Base-by-base conservation (phyloP, 2,888 invertebrate genomes). In the Rhagonycha fulva region DNA sequence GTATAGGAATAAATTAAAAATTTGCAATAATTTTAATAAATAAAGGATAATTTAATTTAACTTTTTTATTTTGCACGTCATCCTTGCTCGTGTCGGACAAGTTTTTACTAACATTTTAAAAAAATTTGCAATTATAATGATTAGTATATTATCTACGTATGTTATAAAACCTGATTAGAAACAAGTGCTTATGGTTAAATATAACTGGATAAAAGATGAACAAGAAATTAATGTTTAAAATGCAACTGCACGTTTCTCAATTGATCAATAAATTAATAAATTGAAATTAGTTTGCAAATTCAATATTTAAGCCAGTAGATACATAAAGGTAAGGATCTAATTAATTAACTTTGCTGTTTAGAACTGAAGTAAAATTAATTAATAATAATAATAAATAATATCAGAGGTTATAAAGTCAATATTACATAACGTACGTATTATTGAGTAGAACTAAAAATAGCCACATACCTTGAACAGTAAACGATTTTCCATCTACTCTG, bases 401-500 rank as follows among this genome's bases (percentile, higher is more conserved):
- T n/a, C 0, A 26, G 26, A 66, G 62, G 62, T 62, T 62, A 14
- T 60, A 60, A 60, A 61, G 14, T 14, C 28, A 28, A 28, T 28
- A 28, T 28, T 28, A 9, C 9, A 28, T 2, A 28, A 47, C 12
- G 12, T 47, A 47, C 4, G n/a, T n/a, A n/a, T 7, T 47, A 26
- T 26, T 26, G 4, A 9, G n/a, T n/a, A 19, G 19, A n/a, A 47
- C 47, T 47, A 47, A 66, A 24, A 66, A 66, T 24, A 66, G n/a
- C 60, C 12, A 69, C 73, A 69, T 71, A 81, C 81, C 79, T 23
- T 76, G 78, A 66, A 85, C 82, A 14, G 70, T 75, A 72, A 76
- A 84, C 14, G 66, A 62, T 72, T 83, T 84, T 72, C 84, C 72
- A 63, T 85, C 83, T n/a, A 81, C 78, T 72, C 83, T 78, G 79